A percentile compares a stretch with the other conserved stretches of the same genome.
phyloP scores from a whole-genome alignment of 2,797 vertebrate genomes.

The Pygocentrus nattereri region DNA sequence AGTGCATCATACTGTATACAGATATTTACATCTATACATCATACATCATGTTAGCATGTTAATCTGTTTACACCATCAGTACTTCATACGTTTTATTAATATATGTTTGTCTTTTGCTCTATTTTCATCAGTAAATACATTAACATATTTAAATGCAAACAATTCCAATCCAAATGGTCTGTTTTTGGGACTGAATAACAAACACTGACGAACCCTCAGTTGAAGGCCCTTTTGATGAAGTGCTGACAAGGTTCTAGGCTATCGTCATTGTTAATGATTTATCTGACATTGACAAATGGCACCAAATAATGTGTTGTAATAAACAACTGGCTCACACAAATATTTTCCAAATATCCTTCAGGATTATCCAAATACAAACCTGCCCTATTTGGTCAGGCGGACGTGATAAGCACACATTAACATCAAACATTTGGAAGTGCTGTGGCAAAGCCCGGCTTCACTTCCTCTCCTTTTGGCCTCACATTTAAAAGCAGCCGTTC shows the following conservation, averaged over 20 bases:
- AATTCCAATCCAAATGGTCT: background rate
- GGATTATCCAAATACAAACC: background rate
- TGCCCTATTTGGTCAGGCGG: background rate
- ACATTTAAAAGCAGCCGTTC: constrained; percentile 11
- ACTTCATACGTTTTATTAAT: no score
- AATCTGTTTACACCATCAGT: no score
- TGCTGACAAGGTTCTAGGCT: background rate
- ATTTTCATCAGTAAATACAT: background rate
- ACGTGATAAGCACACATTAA: constrained; percentile 1
- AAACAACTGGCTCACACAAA: background rate
- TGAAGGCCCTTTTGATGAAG: background rate
- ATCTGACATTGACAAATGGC: constrained; percentile 3
- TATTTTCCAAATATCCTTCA: constrained; percentile 7
- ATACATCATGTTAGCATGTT: no score
- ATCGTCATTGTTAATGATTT: constrained; percentile 19
- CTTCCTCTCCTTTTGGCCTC: background rate
- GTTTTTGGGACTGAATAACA: background rate
- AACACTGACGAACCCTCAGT: background rate
- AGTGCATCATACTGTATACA: no score
- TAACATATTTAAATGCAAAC: no score
- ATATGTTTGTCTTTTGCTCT: no score
- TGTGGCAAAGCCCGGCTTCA: background rate
- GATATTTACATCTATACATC: no score
- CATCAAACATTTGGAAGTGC: background rate
- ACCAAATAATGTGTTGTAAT: constrained; percentile 20